Percentiles rank a stretch among this genome's conserved stretches.
These are phyloP conservation scores for Drosophila equinoxialis DNA, from an alignment of 1,140 invertebrate genomes.

Conservation along the genomic window DNA sequence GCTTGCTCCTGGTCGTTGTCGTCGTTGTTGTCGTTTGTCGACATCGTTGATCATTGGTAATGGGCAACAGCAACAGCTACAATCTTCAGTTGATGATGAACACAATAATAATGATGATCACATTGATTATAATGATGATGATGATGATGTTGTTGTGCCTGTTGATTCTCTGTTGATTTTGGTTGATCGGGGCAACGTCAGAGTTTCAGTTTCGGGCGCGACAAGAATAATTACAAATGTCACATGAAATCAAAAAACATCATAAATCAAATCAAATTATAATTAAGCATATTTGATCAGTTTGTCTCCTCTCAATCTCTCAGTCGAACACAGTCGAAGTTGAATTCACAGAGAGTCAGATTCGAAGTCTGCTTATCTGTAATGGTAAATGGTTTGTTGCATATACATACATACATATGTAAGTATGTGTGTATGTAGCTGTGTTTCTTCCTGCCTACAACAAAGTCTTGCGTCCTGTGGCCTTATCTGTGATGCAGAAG, in stretches of 20 bases:
- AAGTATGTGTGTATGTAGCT: conserved; percentile 10
- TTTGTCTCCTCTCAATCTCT: conserved; percentile 54
- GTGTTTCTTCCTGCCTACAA: conserved; percentile 21
- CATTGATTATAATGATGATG: conserved; percentile 19
- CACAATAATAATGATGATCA: conserved; percentile 39
- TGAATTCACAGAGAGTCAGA: conserved; percentile 8
- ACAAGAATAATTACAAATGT: conserved; percentile 83
- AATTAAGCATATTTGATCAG: conserved; percentile 82
- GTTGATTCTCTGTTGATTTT: conserved; percentile 41
- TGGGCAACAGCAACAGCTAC: conserved; percentile 26
- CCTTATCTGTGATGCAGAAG: conserved; percentile 50
- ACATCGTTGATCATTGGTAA: conserved; percentile 72
- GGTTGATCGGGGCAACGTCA: conserved; percentile 57
- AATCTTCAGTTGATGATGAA: conserved; percentile 20
- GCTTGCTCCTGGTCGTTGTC: conserved; percentile 76
- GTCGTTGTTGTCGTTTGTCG: conserved; percentile 66
- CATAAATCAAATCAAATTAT: conserved; percentile 83
- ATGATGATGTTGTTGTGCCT: conserved; percentile 29
- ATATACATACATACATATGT: no score
- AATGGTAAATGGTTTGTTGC: conserved; percentile 53
- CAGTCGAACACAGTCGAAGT: background rate
- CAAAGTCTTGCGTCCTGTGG: conserved; percentile 15
- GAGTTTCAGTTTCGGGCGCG: conserved; percentile 65
- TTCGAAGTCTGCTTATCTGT: conserved; percentile 56
- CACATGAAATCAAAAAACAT: conserved; percentile 77